Conservation (phyloP, 1,140 invertebrate species). For the Limonius californicus region DNA sequence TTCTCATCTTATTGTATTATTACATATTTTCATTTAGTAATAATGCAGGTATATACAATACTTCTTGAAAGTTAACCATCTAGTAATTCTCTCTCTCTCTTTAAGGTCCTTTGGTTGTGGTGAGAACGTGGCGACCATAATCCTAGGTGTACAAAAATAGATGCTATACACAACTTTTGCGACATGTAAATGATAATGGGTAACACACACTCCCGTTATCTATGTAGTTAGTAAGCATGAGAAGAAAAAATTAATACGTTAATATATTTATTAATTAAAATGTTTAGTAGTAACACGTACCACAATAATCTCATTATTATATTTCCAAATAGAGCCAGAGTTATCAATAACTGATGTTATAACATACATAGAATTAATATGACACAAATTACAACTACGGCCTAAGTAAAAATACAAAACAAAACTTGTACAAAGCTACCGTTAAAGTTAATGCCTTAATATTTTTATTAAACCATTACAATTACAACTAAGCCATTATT, state of each 20-base stretch:
- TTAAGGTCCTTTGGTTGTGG: too few species aligned
- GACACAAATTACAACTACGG: constrained; percentile 1
- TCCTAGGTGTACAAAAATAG: too few species aligned
- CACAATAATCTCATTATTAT: background rate
- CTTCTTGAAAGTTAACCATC: too few species aligned
- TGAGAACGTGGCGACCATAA: too few species aligned
- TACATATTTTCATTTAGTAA: too few species aligned
- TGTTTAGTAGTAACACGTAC: background rate
- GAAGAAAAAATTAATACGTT: background rate
- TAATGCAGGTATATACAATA: too few species aligned
- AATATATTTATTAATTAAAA: background rate
- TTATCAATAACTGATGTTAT: background rate
- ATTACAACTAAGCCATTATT: background rate
- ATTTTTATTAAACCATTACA: background rate
- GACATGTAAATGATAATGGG: too few species aligned
- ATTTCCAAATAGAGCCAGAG: background rate
- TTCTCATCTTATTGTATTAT: too few species aligned
- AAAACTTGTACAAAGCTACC: constrained; percentile 7
- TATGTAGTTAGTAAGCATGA: background rate
- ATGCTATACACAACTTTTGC: too few species aligned
- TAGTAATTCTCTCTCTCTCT: too few species aligned
- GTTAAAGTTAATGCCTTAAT: constrained; percentile 5
- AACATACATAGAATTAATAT: constrained; percentile 8
- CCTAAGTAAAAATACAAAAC: background rate
- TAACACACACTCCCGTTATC: too few species aligned